A percentile compares a stretch with the other conserved stretches of the same genome.
These are phyloP conservation scores for Pantelozetes paolii DNA, from an alignment of 2,888 invertebrate species.

Conservation along the genomic window DNA sequence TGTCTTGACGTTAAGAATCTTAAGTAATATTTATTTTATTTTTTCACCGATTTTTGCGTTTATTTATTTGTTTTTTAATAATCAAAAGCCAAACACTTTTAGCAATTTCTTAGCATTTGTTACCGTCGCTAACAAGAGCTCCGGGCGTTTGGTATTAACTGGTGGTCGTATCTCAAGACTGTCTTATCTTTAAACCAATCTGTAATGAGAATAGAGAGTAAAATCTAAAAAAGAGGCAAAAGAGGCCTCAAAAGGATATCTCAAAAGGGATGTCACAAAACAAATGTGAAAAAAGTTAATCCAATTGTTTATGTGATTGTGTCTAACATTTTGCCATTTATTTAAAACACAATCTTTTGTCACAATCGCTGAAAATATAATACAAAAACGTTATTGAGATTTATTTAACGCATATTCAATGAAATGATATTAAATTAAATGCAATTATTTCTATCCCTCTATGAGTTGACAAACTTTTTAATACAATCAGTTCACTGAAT, in stretches of 20 bases:
- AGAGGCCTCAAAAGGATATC: not conserved
- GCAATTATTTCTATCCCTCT: too few relatives aligned
- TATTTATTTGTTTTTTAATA: not conserved
- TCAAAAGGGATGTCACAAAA: conserved; percentile 5
- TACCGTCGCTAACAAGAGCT: conserved; percentile 7
- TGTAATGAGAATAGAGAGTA: conserved; percentile 20
- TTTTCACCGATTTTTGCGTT: conserved; percentile 1
- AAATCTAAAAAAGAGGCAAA: not conserved
- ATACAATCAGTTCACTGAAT: too few relatives aligned
- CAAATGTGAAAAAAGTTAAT: not conserved
- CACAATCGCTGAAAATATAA: not conserved
- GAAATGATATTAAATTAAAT: not conserved
- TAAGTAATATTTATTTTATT: not conserved
- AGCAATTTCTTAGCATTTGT: not conserved
- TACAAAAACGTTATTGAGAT: not conserved
- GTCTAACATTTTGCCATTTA: not conserved
- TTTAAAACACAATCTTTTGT: not conserved
- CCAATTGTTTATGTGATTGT: conserved; percentile 21
- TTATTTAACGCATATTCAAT: not conserved
- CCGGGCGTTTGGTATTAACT: not conserved
- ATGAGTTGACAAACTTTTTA: too few relatives aligned
- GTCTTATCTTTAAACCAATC: conserved; percentile 3
- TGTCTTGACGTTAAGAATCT: not conserved
- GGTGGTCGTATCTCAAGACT: conserved; percentile 15
- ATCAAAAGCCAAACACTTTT: conserved; percentile 1